Conservation (phyloP, 2,113 vertebrate genomes). For the Parotia lawesii region DNA sequence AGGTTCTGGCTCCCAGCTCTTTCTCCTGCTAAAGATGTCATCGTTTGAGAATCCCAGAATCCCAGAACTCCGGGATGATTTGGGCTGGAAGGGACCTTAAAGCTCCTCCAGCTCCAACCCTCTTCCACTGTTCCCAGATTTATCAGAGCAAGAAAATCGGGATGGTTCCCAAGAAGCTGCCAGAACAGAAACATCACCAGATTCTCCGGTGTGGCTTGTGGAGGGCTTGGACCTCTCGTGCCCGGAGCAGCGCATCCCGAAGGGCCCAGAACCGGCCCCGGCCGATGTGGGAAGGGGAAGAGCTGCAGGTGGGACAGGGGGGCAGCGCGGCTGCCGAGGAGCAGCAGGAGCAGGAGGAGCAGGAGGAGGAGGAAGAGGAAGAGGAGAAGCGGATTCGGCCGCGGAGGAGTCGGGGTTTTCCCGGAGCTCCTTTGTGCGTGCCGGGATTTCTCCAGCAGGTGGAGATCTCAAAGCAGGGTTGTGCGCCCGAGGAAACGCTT, state of each 20-base stretch:
- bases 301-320: neutral
- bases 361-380: neutral
- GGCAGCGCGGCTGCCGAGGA: rapidly evolving
- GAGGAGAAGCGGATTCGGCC: neutral
- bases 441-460: slow-evolving; percentile 19
- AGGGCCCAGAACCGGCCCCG: neutral
- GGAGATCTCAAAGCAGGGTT: neutral
- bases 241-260: neutral
- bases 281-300: neutral
- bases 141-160: neutral
- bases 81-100: too few species aligned
- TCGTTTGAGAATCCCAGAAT: neutral
- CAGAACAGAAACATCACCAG: neutral
- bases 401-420: neutral
- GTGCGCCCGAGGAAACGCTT: neutral
- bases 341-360: neutral
- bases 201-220: rapidly evolving
- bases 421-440: neutral
- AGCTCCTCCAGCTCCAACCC: neutral
- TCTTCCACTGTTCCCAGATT: rapidly evolving
- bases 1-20: neutral
- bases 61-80: neutral
- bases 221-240: neutral
- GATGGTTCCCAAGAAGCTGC: neutral
- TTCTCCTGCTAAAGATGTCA: neutral